Conservation (phyloP, 2,797 vertebrate species). For the Galago senegalensis region DNA sequence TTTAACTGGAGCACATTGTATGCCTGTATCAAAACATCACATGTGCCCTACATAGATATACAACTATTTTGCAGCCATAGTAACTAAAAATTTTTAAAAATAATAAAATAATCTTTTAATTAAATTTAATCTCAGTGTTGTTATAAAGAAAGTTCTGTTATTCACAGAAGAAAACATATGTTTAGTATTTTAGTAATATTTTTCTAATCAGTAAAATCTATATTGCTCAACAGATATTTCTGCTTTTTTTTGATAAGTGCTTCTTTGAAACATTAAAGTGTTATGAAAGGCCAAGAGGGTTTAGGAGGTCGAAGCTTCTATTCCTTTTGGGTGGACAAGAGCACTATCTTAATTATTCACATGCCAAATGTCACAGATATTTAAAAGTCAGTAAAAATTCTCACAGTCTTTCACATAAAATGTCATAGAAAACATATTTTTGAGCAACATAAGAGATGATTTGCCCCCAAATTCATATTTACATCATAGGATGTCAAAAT, state of each 20-base stretch:
- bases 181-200: neutral
- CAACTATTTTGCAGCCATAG: neutral
- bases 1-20: neutral
- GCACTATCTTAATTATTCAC: neutral
- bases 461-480: conserved; percentile 25
- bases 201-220: conserved; percentile 18
- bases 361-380: conserved; percentile 3
- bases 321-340: neutral
- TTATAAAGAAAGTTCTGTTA: neutral
- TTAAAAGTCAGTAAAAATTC: neutral
- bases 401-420: neutral
- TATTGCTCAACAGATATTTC: neutral
- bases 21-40: neutral
- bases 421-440: conserved; percentile 19
- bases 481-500: conserved; percentile 12
- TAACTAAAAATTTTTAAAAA: neutral
- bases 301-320: conserved; percentile 11
- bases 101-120: neutral
- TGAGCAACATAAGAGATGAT: conserved; percentile 30
- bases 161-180: neutral
- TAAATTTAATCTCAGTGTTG: conserved; percentile 20
- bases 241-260: neutral
- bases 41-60: neutral
- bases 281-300: neutral
- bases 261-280: conserved; percentile 49